These are phyloP conservation scores for Karalla daura DNA, from an alignment of 2,797 vertebrate species.

Conservation along the genomic window DNA sequence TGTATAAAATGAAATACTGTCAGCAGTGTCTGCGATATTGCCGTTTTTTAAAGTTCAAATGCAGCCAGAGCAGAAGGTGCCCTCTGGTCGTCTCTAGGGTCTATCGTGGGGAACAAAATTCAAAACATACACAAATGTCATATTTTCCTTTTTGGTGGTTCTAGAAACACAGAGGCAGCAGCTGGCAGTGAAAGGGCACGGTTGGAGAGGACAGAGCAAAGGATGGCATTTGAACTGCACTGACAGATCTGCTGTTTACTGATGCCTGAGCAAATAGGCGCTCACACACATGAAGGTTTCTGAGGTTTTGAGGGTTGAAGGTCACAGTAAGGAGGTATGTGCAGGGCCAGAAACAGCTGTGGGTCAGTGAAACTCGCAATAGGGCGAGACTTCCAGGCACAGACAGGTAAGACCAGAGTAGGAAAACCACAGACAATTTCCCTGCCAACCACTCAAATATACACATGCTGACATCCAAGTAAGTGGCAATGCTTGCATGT, in stretches of 20 bases:
- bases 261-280: slow-evolving; percentile 18
- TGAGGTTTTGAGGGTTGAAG: slow-evolving; percentile 29
- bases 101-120: background rate
- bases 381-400: background rate
- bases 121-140: slow-evolving; percentile 32
- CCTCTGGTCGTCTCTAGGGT: background rate
- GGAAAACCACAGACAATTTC: background rate
- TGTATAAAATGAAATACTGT: background rate
- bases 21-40: background rate
- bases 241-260: slow-evolving; percentile 42
- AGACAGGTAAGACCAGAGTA: too few species aligned
- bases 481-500: too few species aligned
- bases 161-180: slow-evolving; percentile 5
- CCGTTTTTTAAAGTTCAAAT: slow-evolving; percentile 1
- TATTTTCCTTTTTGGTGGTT: slow-evolving; percentile 8
- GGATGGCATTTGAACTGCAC: slow-evolving; percentile 50
- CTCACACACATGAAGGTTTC: slow-evolving; percentile 23
- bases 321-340: background rate
- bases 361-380: background rate
- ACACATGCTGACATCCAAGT: background rate
- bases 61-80: background rate
- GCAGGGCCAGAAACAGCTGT: background rate
- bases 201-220: slow-evolving; percentile 38
- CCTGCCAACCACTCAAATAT: background rate
- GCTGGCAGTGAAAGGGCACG: slow-evolving; percentile 41